Base-by-base conservation (phyloP, 1,140 invertebrate genomes). In the Bombus fervidus region DNA sequence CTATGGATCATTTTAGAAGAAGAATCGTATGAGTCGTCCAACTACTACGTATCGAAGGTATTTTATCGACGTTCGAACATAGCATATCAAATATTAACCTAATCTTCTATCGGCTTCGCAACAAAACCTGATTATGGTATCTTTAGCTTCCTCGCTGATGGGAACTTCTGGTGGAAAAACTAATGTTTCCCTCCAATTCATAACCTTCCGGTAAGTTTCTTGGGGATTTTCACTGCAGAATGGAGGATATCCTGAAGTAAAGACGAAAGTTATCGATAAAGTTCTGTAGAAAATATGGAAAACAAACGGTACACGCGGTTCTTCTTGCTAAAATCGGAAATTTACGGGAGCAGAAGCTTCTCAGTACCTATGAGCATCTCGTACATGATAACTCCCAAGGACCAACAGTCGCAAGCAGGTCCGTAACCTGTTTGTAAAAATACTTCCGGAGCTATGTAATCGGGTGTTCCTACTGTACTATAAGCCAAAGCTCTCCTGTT, bases 171-270 rank as follows among this genome's bases (percentile, higher is more conserved):
- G 99, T 18, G 99, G 99, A 95, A 99, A 99, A 43, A 98, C 97
- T 69, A 99, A 96, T 3, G 99, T 99, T 93, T 99, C 99, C 87
- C 98, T 96, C 99, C 99, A 99, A 93, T 99, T 99, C 98, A 99
- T 99, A 74, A 99, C 99, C 96, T 99, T 99, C 78, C 98, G 97
- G 95, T 99, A 99, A 31, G 99, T 99, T 95, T 99, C 99, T 95
- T 99, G 99, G 25, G 99, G 99, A 93, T 99, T 99, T 95, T 99
- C 99, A 59, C 99, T 99, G 95, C 99, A 99, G 95, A 99, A 99
- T 64, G 99, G 99, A 86, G 99, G 99, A 95, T 99, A 99, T 69
- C 99, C 97, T 97, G 91, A 91, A 92, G 85, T 10, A 83, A 89
- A 83, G 9, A 62, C 1, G n/a, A 13, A 1, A 22, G 5, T n/a